Conservation (phyloP, 2,797 vertebrate genomes). For the Pelobates cultripes region DNA sequence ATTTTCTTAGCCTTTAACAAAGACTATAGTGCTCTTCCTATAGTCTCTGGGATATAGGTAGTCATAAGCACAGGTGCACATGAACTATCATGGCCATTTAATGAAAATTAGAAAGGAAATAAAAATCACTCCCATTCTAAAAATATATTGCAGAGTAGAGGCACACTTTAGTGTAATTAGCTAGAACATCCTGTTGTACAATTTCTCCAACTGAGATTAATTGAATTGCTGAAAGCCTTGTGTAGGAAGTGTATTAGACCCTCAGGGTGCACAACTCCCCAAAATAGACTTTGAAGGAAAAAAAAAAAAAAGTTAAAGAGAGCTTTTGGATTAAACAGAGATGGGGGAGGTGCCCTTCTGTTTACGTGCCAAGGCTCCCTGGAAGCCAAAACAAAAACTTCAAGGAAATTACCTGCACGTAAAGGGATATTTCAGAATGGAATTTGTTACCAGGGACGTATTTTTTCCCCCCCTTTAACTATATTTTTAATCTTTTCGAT, state of each 20-base stretch:
- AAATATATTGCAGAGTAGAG: neutral
- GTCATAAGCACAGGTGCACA: no score
- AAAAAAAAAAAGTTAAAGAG: neutral
- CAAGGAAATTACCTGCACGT: neutral
- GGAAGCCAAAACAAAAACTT: neutral
- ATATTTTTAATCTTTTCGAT: no score
- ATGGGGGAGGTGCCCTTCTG: neutral
- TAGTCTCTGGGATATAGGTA: no score
- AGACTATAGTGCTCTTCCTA: no score
- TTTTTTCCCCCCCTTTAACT: no score
- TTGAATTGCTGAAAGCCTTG: slow-evolving; percentile 1
- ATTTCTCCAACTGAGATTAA: neutral
- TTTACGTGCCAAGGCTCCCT: neutral
- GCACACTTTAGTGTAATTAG: neutral
- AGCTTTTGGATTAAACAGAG: neutral
- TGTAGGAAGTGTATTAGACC: neutral
- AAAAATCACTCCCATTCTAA: no score
- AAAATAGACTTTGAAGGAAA: neutral
- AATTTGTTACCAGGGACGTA: no score
- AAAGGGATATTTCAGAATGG: neutral
- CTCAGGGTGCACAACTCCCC: neutral
- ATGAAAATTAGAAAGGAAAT: no score
- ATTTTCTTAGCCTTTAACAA: no score
- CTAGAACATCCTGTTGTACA: slow-evolving; percentile 2
- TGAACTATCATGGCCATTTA: no score